Evolutionary conservation across 2,888 invertebrate species (phyloP), one percentile per base, ranked within the genome.

Genomic region (Erebia ligea): DNA sequence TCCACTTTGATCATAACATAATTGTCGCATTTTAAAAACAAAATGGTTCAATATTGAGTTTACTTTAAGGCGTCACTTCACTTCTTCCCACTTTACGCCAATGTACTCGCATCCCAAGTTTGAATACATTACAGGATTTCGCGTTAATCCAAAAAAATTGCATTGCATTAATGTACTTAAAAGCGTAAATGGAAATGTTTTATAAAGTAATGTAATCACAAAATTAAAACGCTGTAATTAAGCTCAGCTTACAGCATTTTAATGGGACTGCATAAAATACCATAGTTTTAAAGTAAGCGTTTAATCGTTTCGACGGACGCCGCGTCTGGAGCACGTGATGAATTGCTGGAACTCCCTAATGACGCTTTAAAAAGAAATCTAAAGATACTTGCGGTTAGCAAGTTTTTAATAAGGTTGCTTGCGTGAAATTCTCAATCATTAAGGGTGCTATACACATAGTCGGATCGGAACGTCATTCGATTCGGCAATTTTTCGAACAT

Each of bases 321-420:
- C 58, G 34, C 9, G 67, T 67, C 67, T 58, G 48, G 34, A 48
- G 58, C 42, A 50, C 58, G 58, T 67, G 67, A 67, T 67, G 19
- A 67, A 67, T 67, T 67, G 67, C 66, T 56, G 21, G n/a, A 45
- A 42, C 15, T 42, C 19, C 65, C 56, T 62, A 56, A 57, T 57
- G 56, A 54, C 21, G 56, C 45, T 66, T 66, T 66, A 66, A 66
- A 56, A 65, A 54, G 40, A 56, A 34, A 66, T 45, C 54, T 11
- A 42, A 66, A 66, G 66, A 57, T 21, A 45, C 66, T 34, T 15
- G 66, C 42, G 54, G 56, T 42, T 54, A 13, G 25, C 40, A 34
- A 54, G 40, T 5, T 54, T 21, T 56, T 56, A 63, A 63, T 48
- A 48, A 50, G 63, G 34, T 63, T 45, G 13, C n/a, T 9, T 10